phyloP scores from a whole-genome alignment of 1,140 invertebrate species.

The Solenopsis fugax region DNA sequence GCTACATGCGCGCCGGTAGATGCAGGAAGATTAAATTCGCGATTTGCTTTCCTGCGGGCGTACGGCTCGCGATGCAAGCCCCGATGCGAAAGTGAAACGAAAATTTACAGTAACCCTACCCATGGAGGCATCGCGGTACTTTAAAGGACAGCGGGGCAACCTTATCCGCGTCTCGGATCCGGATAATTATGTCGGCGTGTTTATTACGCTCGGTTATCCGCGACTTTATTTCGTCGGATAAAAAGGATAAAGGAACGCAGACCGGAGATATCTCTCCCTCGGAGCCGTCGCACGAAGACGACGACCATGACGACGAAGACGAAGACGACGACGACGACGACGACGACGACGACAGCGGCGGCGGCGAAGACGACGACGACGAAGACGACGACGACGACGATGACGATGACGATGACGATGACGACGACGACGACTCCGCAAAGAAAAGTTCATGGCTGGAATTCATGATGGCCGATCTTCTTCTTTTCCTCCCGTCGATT shows the following conservation, averaged over 20 bases:
- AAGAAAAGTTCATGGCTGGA: conserved; percentile 76
- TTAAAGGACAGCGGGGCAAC: conserved; percentile 56
- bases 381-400: background rate
- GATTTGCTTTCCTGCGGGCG: conserved; percentile 33
- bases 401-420: background rate
- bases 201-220: conserved; percentile 81
- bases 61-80: conserved; percentile 1
- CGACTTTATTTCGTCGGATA: conserved; percentile 75
- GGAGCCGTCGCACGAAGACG: conserved; percentile 34
- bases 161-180: conserved; percentile 74
- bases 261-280: conserved; percentile 19
- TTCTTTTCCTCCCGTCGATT: conserved; percentile 69
- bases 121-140: conserved; percentile 41
- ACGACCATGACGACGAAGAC: background rate
- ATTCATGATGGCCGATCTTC: conserved; percentile 75
- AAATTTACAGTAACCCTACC: conserved; percentile 66
- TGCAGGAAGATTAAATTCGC: conserved; percentile 39
- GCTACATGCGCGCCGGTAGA: background rate
- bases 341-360: background rate
- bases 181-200: conserved; percentile 84
- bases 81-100: conserved; percentile 52
- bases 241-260: conserved; percentile 51
- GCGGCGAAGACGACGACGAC: conserved; percentile 15
- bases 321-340: background rate
- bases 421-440: conserved; percentile 1